Conservation (phyloP, 1,140 invertebrate genomes). For the Habropoda laboriosa region DNA sequence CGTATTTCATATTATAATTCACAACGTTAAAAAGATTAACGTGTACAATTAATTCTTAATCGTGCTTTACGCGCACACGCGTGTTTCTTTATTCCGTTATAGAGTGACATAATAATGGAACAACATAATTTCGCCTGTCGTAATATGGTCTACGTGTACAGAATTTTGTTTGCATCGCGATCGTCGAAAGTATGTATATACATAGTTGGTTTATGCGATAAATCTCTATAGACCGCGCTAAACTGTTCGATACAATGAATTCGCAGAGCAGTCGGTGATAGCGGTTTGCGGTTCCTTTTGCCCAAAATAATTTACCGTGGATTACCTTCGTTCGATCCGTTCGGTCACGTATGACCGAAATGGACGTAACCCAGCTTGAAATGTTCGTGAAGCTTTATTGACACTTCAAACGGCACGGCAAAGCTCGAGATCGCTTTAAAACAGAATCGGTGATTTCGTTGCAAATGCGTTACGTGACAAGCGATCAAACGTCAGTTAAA, state of each 20-base stretch:
- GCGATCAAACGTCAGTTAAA: too few species aligned
- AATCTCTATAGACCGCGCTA: neutral
- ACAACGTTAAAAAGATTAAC: neutral
- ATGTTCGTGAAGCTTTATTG: neutral
- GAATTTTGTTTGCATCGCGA: neutral
- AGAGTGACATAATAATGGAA: neutral
- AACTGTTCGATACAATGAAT: conserved; percentile 14
- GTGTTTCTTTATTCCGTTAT: neutral
- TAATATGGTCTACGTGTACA: too few species aligned
- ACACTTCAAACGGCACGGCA: neutral
- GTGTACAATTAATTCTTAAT: neutral
- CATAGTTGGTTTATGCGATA: too few species aligned
- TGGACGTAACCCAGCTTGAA: neutral
- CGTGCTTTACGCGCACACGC: neutral
- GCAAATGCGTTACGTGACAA: too few species aligned
- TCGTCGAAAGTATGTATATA: too few species aligned
- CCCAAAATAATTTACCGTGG: conserved; percentile 19
- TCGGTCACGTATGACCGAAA: neutral
- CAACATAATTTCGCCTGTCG: neutral
- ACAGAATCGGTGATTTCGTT: neutral
- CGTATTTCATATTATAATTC: neutral
- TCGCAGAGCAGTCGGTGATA: neutral
- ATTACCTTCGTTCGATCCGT: neutral
- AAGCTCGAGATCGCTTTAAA: neutral
- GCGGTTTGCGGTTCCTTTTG: conserved; percentile 34